Conservation (phyloP, 2,797 vertebrate species). For the Typhlichthys subterraneus region DNA sequence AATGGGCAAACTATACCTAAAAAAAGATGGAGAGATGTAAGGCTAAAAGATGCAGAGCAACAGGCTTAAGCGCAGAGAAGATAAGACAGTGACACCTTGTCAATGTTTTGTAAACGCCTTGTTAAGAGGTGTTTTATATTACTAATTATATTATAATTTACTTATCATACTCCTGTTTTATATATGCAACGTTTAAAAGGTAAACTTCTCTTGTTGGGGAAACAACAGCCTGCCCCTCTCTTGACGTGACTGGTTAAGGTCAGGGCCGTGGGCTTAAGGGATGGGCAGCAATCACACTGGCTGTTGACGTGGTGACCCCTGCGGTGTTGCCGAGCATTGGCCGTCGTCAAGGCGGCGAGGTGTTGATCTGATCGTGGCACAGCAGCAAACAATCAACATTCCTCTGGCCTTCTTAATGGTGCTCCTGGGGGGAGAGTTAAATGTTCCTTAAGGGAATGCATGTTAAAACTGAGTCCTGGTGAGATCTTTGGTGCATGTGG, state of each 20-base stretch:
- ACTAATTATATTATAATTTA: no score
- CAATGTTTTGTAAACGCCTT: background rate
- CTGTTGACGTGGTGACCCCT: no score
- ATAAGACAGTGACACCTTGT: background rate
- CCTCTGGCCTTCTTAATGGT: conserved; percentile 14
- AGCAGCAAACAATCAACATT: conserved; percentile 41
- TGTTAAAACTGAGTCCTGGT: conserved; percentile 32
- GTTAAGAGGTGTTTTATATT: no score
- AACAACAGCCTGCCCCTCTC: conserved; percentile 55
- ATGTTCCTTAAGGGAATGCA: conserved; percentile 34
- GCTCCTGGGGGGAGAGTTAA: conserved; percentile 30
- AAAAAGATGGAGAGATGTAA: no score
- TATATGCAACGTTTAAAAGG: no score
- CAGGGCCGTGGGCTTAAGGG: conserved; percentile 41
- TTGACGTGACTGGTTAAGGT: conserved; percentile 54
- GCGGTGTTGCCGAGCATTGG: no score
- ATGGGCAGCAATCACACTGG: background rate
- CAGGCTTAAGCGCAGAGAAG: background rate
- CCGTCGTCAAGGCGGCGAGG: conserved; percentile 37
- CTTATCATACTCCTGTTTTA: no score
- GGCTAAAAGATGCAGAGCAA: background rate
- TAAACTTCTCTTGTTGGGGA: conserved; percentile 41
- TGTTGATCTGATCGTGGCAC: conserved; percentile 39
- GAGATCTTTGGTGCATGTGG: conserved; percentile 53
- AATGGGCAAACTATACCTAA: no score